phyloP scores from a whole-genome alignment of 2,113 vertebrate species.

The Monopterus albus region DNA sequence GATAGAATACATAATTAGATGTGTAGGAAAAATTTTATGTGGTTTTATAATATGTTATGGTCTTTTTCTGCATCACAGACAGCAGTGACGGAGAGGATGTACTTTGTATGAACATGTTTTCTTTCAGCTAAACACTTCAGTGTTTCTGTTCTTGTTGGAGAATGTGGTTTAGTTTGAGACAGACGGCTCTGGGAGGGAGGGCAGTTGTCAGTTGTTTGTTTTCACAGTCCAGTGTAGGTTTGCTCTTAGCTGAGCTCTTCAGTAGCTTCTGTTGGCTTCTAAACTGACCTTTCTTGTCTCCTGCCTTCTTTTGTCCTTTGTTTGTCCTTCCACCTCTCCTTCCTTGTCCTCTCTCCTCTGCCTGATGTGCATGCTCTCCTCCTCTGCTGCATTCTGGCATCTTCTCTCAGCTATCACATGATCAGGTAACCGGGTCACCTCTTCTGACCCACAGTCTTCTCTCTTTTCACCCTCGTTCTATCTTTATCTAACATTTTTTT shows the following conservation, averaged over 20 bases:
- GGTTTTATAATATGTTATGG: neutral
- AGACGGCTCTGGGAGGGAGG: constrained; percentile 22
- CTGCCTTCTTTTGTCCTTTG: constrained; percentile 71
- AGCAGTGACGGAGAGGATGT: neutral
- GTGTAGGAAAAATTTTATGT: neutral
- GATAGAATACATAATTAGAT: neutral
- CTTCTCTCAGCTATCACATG: constrained; percentile 99
- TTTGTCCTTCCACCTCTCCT: constrained; percentile 53
- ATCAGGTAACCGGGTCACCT: constrained; percentile 97
- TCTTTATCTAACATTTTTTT: constrained; percentile 24
- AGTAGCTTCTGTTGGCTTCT: constrained; percentile 68
- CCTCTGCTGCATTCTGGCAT: constrained; percentile 98
- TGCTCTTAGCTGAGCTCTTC: constrained; percentile 51
- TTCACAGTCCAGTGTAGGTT: constrained; percentile 14
- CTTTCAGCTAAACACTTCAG: neutral
- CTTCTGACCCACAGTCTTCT: constrained; percentile 79
- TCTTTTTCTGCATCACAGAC: neutral
- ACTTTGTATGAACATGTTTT: neutral
- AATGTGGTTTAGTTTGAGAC: constrained; percentile 34
- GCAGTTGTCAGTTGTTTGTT: neutral
- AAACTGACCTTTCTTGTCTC: constrained; percentile 81
- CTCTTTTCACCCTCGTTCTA: constrained; percentile 44
- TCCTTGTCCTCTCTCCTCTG: constrained; percentile 85
- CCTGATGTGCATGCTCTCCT: constrained; percentile 93
- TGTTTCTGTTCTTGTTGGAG: constrained; percentile 2